phyloP scores from a whole-genome alignment of 2,113 vertebrate species.

The Mesembrinibis cayennensis region DNA sequence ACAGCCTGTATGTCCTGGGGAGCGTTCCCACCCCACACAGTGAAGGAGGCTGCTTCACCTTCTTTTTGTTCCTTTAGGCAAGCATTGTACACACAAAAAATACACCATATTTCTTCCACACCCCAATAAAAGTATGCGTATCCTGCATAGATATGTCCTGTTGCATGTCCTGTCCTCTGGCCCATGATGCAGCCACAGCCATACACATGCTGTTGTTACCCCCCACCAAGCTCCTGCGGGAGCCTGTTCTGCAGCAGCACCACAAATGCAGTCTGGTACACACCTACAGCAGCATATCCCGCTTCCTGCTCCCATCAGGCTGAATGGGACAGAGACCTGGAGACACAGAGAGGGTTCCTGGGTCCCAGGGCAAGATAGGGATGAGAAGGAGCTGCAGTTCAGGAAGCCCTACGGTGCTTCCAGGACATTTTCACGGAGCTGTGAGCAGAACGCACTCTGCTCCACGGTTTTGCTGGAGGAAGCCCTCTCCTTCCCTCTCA shows the following conservation, averaged over 20 bases:
- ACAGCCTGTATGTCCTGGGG: not conserved
- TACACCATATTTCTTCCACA: not conserved
- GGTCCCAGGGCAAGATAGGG: not conserved
- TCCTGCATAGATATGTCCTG: not conserved
- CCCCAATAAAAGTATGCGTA: fast-evolving
- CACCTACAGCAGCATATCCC: not conserved
- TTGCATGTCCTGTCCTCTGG: not conserved
- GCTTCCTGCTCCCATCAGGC: fast-evolving
- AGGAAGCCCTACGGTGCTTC: not conserved
- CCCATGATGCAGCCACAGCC: not conserved
- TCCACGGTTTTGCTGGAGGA: not conserved
- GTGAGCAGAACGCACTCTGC: not conserved
- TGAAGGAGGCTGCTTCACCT: not conserved
- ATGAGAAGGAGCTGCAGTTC: not conserved
- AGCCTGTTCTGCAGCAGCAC: not conserved
- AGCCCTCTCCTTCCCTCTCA: not conserved
- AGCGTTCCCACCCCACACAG: not conserved
- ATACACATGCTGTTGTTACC: fast-evolving
- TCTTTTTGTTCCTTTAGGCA: not conserved
- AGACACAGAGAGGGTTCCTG: not conserved
- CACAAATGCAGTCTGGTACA: not conserved
- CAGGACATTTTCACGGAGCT: not conserved
- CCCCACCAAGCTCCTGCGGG: not conserved
- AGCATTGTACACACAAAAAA: not conserved
- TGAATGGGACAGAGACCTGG: not conserved